Conservation (phyloP, 2,797 vertebrate species). For the Paedocypris micromegethes region DNA sequence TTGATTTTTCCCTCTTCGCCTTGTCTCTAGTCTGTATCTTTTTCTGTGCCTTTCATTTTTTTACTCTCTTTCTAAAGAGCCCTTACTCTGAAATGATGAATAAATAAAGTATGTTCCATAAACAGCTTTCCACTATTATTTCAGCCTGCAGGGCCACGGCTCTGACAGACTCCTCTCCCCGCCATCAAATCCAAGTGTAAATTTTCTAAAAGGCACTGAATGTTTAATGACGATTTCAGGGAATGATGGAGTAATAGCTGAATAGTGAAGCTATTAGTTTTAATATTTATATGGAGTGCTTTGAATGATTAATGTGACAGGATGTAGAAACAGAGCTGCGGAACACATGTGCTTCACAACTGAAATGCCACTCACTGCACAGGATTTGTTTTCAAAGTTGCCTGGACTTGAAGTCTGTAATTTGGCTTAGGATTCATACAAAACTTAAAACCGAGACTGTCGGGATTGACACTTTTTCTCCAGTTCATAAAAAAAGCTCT, state of each 20-base stretch:
- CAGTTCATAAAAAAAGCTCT: too few relatives aligned
- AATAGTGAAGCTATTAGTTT: constrained; percentile 99
- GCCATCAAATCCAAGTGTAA: constrained; percentile 99
- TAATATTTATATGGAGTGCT: constrained; percentile 99
- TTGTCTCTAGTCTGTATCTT: constrained; percentile 39
- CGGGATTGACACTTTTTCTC: too few relatives aligned
- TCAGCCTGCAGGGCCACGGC: constrained; percentile 80
- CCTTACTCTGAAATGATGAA: constrained; percentile 90
- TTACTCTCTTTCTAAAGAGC: constrained; percentile 79
- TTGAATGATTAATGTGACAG: constrained; percentile 99
- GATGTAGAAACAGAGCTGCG: constrained; percentile 97
- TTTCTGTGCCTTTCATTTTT: constrained; percentile 25
- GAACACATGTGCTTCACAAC: constrained; percentile 90
- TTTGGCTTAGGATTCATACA: background rate
- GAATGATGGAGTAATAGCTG: constrained; percentile 98
- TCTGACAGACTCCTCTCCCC: constrained; percentile 83
- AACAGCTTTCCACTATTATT: constrained; percentile 98
- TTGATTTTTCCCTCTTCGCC: constrained; percentile 72
- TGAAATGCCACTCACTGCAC: constrained; percentile 72
- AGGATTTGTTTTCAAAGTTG: constrained; percentile 78
- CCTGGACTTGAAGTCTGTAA: constrained; percentile 31
- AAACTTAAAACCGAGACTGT: too few relatives aligned
- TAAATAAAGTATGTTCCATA: constrained; percentile 99
- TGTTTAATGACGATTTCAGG: constrained; percentile 99
- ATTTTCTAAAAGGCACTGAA: constrained; percentile 99